phyloP scores from a whole-genome alignment of 2,797 vertebrate species.

The Syngnathus rostellatus region DNA sequence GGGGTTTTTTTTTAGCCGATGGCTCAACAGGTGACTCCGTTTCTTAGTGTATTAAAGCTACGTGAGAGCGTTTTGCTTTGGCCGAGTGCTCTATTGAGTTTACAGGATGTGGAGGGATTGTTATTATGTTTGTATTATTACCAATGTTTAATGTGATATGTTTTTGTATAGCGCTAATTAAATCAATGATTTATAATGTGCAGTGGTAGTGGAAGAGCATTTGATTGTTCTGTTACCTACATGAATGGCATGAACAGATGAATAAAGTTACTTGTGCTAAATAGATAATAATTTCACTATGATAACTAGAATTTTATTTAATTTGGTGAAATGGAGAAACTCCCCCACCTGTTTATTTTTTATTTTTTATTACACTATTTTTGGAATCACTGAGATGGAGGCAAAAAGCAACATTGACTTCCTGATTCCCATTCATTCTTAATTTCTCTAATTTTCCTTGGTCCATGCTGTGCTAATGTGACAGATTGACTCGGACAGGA shows the following conservation, averaged over 20 bases:
- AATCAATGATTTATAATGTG: neutral
- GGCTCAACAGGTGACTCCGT: slow-evolving; percentile 55
- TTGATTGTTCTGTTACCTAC: neutral
- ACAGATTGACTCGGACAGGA: neutral
- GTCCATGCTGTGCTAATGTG: neutral
- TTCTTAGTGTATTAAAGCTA: neutral
- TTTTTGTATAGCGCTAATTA: neutral
- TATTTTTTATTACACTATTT: neutral
- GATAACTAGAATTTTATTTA: no score
- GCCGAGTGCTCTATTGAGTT: no score
- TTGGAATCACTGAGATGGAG: neutral
- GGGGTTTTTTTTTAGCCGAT: slow-evolving; percentile 5
- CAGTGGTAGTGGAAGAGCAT: neutral
- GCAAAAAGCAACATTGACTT: neutral
- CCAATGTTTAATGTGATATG: no score
- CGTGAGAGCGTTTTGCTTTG: neutral
- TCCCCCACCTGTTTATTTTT: neutral
- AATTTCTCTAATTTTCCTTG: neutral
- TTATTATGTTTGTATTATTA: no score
- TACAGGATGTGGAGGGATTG: no score
- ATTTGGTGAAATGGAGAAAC: no score
- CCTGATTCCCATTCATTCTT: neutral
- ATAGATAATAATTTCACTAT: neutral
- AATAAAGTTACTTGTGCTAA: neutral
- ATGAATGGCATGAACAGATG: no score